Evolutionary conservation across 1,140 invertebrate genomes (phyloP).

Genomic region (Tetramorium alpestre): DNA sequence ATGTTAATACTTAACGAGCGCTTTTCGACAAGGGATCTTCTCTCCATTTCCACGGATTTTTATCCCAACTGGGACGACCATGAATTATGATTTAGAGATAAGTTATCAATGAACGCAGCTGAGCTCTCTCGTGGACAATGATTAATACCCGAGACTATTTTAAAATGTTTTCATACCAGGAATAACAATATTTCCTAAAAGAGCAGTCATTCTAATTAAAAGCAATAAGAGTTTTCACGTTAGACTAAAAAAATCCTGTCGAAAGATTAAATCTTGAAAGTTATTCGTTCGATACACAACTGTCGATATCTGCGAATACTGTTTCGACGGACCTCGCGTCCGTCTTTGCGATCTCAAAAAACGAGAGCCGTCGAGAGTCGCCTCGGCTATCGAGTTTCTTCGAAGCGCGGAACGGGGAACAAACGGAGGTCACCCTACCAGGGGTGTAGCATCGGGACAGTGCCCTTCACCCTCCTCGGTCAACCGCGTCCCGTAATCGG

Average conservation of each 20-base stretch:
- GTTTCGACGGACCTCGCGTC: neutral
- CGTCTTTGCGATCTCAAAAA: slow-evolving; percentile 47
- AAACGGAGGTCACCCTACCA: slow-evolving; percentile 66
- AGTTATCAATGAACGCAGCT: neutral
- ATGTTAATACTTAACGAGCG: neutral
- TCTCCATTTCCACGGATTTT: neutral
- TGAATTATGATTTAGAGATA: neutral
- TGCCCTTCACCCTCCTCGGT: slow-evolving; percentile 66
- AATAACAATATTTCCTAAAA: no score
- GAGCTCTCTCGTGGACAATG: no score
- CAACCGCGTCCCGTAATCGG: slow-evolving; percentile 64
- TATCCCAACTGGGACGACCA: neutral
- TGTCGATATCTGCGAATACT: neutral
- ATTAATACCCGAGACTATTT: no score
- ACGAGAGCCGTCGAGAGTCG: slow-evolving; percentile 30
- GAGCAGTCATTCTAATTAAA: neutral
- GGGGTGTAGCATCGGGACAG: slow-evolving; percentile 61
- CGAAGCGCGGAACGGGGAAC: slow-evolving; percentile 56
- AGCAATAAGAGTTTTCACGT: neutral
- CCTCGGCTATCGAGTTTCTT: slow-evolving; percentile 59
- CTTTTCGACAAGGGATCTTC: neutral
- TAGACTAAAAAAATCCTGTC: neutral
- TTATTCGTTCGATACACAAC: neutral
- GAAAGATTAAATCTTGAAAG: neutral
- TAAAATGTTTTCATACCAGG: neutral